Evolutionary conservation across 2,888 invertebrate genomes (phyloP), one percentile per base, ranked within the genome.

Genomic region (Oscheius sp.): DNA sequence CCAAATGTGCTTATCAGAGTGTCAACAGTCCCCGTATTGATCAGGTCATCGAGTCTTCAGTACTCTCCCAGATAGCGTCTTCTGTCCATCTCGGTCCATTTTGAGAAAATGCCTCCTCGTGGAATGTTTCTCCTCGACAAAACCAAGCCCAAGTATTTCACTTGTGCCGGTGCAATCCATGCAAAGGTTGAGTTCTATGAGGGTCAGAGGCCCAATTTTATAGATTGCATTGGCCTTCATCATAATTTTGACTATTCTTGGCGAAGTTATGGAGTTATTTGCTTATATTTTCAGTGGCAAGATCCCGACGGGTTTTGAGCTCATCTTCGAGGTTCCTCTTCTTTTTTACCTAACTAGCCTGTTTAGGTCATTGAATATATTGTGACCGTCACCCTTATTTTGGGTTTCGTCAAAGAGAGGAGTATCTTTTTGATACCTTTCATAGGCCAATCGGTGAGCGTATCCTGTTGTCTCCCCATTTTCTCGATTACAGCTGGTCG

Each of bases 101-200:
- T 63, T 12, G 45, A n/a, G n/a, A 12, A 18, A 1, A 69, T 55
- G 56, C 27, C 55, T 12, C 25, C 41, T 25, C 23, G 13, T 45
- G 79, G 76, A 56, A 49, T 76, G 23, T 77, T 79, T 61, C 73
- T 74, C 46, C 41, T 79, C 43, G 77, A 79, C 43, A 77, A 69
- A 16, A 73, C 74, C 3, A 79, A 79, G 55, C 76, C 76, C 9
- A 55, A 72, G 52, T 79, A 75, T 71, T 79, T 73, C 69, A 79
- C 74, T 6, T 75, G 74, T 55, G 72, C 76, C 45, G 74, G 75
- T 13, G 64, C 13, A 49, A 21, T 77, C 27, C 79, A 79, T 61
- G 56, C 72, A 9, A 79, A 79, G 79, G 77, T 79, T 69, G 49
- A n/a, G 21, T 27, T 46, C 18, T 6, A 66, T 9, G 7, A 13